Percentiles rank a stretch among this genome's conserved stretches.
phyloP scores from a whole-genome alignment of 2,888 invertebrate species.

The Perdita meconis region DNA sequence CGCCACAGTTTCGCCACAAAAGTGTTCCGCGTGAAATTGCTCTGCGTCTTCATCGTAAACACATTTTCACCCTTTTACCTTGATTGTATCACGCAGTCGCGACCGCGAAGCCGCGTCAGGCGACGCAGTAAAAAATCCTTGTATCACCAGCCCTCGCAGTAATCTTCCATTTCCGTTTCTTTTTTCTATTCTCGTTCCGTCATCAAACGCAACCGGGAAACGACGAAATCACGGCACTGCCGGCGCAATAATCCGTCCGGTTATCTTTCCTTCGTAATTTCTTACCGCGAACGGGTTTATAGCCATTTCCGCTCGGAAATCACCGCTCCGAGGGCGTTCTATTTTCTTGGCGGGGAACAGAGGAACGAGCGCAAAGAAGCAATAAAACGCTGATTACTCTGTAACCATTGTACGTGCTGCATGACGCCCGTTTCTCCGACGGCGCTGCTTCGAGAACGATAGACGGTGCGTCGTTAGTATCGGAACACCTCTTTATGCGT shows the following conservation, averaged over 20 bases:
- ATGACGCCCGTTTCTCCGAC: neutral
- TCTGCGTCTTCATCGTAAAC: too few relatives aligned
- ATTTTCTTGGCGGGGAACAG: slow-evolving; percentile 24
- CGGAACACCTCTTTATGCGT: too few relatives aligned
- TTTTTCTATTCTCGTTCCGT: neutral
- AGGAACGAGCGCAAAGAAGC: slow-evolving; percentile 27
- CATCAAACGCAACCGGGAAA: neutral
- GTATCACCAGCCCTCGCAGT: neutral
- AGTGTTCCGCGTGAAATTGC: too few relatives aligned
- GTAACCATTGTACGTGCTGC: slow-evolving; percentile 29
- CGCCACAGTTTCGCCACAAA: too few relatives aligned
- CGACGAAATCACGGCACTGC: slow-evolving; percentile 6
- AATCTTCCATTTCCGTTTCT: slow-evolving; percentile 4
- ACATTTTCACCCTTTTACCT: too few relatives aligned
- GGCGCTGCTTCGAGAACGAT: neutral
- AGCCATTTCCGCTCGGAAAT: slow-evolving; percentile 33
- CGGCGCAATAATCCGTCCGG: slow-evolving; percentile 9
- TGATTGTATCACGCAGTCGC: too few relatives aligned
- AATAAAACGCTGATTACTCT: slow-evolving; percentile 56
- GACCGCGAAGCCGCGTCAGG: neutral
- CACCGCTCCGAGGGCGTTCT: slow-evolving; percentile 31
- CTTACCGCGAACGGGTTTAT: neutral
- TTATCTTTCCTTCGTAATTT: slow-evolving; percentile 28
- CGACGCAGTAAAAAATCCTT: neutral
- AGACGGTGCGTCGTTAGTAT: neutral